phyloP scores from a whole-genome alignment of 2,797 vertebrate species.

The Potorous gilbertii region DNA sequence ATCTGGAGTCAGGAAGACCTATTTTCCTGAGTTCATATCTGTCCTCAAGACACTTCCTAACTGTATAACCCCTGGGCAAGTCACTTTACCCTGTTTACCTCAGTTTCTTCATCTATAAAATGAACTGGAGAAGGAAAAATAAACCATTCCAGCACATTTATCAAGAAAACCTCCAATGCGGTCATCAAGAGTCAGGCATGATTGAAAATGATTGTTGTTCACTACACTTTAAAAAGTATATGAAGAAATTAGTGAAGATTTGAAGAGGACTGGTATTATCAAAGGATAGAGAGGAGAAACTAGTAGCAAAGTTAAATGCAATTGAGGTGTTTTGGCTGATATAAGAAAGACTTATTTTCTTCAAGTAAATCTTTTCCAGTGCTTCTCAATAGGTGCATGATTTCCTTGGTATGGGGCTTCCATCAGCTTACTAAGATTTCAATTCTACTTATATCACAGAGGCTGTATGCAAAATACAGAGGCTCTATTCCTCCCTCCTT shows the following conservation, averaged over 20 bases:
- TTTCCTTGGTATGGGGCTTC: not conserved
- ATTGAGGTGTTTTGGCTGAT: not conserved
- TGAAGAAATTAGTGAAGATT: not conserved
- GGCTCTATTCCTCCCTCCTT: not conserved
- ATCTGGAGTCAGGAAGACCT: not conserved
- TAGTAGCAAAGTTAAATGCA: not conserved
- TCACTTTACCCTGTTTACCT: not conserved
- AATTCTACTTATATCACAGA: not conserved
- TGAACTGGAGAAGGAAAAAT: not conserved
- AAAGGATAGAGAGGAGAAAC: not conserved
- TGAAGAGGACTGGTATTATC: not conserved
- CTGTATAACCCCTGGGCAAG: not conserved
- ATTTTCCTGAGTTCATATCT: not conserved
- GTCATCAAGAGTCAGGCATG: not conserved
- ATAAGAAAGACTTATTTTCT: not conserved
- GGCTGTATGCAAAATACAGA: not conserved
- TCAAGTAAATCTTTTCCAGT: not conserved
- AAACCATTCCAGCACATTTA: not conserved
- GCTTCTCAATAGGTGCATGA: not conserved
- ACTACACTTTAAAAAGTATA: constrained; percentile 13
- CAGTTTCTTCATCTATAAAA: not conserved
- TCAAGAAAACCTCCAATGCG: not conserved
- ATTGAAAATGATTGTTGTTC: not conserved
- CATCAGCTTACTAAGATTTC: not conserved
- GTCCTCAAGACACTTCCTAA: not conserved